Base-by-base conservation (phyloP, 2,113 vertebrate species). In the Leptocoma aspasia region DNA sequence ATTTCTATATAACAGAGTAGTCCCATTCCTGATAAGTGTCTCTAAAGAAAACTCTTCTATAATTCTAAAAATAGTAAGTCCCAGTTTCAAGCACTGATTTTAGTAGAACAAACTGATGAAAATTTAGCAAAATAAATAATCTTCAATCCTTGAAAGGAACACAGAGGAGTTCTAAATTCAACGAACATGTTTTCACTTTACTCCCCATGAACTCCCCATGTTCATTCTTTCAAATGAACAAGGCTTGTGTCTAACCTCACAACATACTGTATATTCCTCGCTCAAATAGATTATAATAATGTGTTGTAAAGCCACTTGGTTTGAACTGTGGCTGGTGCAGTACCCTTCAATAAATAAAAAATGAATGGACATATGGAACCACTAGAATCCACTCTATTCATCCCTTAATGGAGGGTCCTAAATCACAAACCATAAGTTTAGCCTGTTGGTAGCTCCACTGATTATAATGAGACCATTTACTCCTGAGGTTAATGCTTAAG, bases 401-500 rank as follows among this genome's bases (percentile, higher is more conserved):
- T 82, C 87, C 80, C 30, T 76, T 90, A 95, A 77, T 72, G 54
- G 70, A 82, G 54, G 39, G 50, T 77, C 75, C 91, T 85, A 95
- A 96, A 96, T 89, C 75, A 94, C 12, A 20, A 91, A 61, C 41
- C 35, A 2, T 53, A 87, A 71, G 37, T 79, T 89, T 71, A 90
- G 71, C 73, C 76, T 72, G n/a, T 50, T 89, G 93, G 93, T 95
- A 95, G 89, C 87, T 76, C 84, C 63, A 26, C 66, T 92, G 93
- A 91, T 87, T 92, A 76, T 91, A 95, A 91, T 90, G 93, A 89
- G 81, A 84, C 45, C 72, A 76, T 96, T 96, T 95, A 96, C 87
- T 94, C 90, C 75, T 64, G 73, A 92, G 79, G 85, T 90, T 96
- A 93, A 96, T 94, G 85, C 82, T 82, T 69, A 90, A 65, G 39